Evolutionary conservation across 1,140 invertebrate species (phyloP), one percentile per base, ranked within the genome.

Genomic region (Apis laboriosa): DNA sequence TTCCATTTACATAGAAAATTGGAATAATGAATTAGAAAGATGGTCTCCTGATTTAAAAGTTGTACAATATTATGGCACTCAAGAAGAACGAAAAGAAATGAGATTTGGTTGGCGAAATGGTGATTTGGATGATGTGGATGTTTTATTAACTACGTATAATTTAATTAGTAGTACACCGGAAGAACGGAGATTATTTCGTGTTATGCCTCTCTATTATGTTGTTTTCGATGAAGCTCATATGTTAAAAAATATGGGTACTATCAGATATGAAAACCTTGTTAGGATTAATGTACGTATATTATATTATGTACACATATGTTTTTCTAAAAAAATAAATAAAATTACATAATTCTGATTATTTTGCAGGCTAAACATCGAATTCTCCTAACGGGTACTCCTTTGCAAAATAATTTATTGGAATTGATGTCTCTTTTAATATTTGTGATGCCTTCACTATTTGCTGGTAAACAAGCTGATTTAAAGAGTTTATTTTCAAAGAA

Each of bases 181-280:
- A 89, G 99, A 99, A 92, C 95, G 97, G 63, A 97, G 97, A 90
- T 96, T 99, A 93, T 99, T 99, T 93, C 97, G 98, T 73, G 97
- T 98, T 56, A 96, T 98, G 72, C 95, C 96, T 24, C 96, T 99
- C 90, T 96, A 99, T 90, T 99, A 99, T 91, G 97, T 99, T 0
- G 95, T 99, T 51, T 99, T 99, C 92, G 99, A 99, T 93, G 99
- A 99, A 93, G 99, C 98, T 1, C 99, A 99, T 90, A 99, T 99
- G 98, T 94, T 99, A 12, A 99, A 99, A 93, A 99, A 99, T 92
- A 99, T 99, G 98, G 96, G 96, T 60, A 98, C 98, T 9, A 96
- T 97, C 83, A 95, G 98, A 89, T 99, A 98, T 90, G 96, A 98
- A 88, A 97, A 97, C 92, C 95, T 99, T 19, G 97, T 98, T 88